phyloP scores from a whole-genome alignment of 2,113 vertebrate genomes.

The Naja naja region DNA sequence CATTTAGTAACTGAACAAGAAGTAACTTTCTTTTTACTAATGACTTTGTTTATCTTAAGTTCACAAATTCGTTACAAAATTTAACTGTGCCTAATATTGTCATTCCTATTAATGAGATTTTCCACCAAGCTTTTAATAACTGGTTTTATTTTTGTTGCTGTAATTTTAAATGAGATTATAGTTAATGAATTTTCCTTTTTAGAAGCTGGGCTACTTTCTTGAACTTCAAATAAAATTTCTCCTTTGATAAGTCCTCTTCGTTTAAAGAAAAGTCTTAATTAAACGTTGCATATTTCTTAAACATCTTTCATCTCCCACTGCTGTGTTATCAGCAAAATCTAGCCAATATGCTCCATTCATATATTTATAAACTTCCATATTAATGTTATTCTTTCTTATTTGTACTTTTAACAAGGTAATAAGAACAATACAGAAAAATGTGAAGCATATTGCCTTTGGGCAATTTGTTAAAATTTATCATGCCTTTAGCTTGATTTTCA shows the following conservation, averaged over 20 bases:
- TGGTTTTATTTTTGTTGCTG: neutral
- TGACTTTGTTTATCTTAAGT: neutral
- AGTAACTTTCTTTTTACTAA: neutral
- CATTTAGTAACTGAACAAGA: neutral
- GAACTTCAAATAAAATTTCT: neutral
- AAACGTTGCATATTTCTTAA: neutral
- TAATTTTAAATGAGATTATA: neutral
- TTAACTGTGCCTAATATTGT: neutral
- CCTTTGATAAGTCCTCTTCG: neutral
- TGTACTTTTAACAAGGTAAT: neutral
- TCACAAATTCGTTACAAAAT: neutral
- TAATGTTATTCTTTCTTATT: neutral
- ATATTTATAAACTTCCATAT: neutral
- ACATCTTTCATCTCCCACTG: neutral
- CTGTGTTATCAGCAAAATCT: neutral
- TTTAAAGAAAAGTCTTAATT: neutral
- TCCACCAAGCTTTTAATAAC: neutral
- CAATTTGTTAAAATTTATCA: neutral
- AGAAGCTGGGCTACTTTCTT: neutral
- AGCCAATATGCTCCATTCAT: neutral
- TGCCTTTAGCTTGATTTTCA: neutral
- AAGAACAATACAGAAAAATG: neutral
- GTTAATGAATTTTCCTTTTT: neutral
- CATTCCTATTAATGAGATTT: neutral
- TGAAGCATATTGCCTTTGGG: neutral